phyloP scores from a whole-genome alignment of 2,113 vertebrate species.

The Cochlearius cochlearius region DNA sequence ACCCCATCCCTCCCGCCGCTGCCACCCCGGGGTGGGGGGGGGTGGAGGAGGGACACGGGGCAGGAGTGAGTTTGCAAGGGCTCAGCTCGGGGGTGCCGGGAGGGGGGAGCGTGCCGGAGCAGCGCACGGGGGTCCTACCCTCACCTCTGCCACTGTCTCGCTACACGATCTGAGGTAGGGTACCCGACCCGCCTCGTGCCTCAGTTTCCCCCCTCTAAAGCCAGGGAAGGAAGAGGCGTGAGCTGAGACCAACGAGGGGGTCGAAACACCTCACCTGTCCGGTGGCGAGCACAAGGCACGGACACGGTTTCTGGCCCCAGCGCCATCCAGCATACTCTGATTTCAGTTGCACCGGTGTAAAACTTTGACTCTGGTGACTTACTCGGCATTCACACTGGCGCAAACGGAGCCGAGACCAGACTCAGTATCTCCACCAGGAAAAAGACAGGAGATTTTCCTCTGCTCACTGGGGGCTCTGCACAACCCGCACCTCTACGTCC shows the following conservation, averaged over 20 bases:
- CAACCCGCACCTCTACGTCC: not conserved
- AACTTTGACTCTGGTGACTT: constrained; percentile 28
- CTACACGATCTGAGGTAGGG: not conserved
- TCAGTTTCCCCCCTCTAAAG: constrained; percentile 40
- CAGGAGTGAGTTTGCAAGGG: not conserved
- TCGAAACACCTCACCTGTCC: constrained; percentile 33
- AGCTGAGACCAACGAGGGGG: constrained; percentile 30
- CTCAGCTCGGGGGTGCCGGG: not conserved
- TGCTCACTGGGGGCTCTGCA: constrained; percentile 16
- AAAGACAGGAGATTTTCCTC: constrained; percentile 43
- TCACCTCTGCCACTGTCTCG: constrained; percentile 24
- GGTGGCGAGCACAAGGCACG: constrained; percentile 36
- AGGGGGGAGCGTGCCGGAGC: not conserved
- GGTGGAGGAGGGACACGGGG: not conserved
- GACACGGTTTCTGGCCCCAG: constrained; percentile 51
- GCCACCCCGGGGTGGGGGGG: not conserved
- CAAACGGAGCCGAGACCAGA: constrained; percentile 54
- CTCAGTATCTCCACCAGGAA: constrained; percentile 55
- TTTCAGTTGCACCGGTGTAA: constrained; percentile 32
- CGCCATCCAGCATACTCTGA: constrained; percentile 29
- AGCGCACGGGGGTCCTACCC: constrained; percentile 9
- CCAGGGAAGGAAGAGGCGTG: constrained; percentile 18
- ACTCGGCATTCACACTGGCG: constrained; percentile 43
- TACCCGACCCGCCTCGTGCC: constrained; percentile 21
- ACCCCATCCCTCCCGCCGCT: not conserved